Conservation (phyloP, 2,888 invertebrate genomes). For the Eristalinus aeneus region DNA sequence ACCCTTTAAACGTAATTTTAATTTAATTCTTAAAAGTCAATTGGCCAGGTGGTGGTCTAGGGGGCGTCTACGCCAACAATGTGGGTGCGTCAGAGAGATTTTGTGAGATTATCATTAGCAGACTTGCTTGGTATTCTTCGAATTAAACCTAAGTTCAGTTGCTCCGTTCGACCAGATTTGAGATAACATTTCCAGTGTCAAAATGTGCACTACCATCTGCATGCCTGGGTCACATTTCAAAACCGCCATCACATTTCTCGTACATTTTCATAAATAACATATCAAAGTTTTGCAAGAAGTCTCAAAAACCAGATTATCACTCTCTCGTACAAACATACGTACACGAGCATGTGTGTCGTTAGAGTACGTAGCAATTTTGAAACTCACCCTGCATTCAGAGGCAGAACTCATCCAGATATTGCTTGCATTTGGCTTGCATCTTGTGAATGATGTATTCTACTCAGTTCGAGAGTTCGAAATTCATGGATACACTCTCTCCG, state of each 20-base stretch:
- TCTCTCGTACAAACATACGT: neutral
- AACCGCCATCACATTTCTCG: constrained; percentile 17
- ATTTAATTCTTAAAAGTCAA: too few species aligned
- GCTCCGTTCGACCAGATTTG: too few species aligned
- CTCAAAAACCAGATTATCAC: constrained; percentile 28
- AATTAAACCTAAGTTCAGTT: too few species aligned
- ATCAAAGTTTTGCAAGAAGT: constrained; percentile 19
- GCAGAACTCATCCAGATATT: constrained; percentile 49
- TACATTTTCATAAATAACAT: constrained; percentile 57
- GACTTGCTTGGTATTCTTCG: too few species aligned
- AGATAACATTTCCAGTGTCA: too few species aligned
- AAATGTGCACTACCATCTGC: neutral
- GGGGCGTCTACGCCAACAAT: too few species aligned
- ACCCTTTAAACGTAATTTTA: too few species aligned
- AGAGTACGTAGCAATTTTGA: constrained; percentile 5
- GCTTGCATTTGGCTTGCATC: constrained; percentile 51
- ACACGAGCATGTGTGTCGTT: neutral
- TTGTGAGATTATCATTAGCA: too few species aligned
- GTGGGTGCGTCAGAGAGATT: too few species aligned
- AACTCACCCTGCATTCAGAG: constrained; percentile 26
- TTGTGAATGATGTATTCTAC: constrained; percentile 61
- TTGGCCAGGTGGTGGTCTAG: too few species aligned
- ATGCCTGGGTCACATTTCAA: neutral
- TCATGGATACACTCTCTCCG: constrained; percentile 60
- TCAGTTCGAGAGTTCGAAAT: constrained; percentile 49